Conservation (phyloP, 2,888 invertebrate genomes). For the Zootermopsis nevadensis region DNA sequence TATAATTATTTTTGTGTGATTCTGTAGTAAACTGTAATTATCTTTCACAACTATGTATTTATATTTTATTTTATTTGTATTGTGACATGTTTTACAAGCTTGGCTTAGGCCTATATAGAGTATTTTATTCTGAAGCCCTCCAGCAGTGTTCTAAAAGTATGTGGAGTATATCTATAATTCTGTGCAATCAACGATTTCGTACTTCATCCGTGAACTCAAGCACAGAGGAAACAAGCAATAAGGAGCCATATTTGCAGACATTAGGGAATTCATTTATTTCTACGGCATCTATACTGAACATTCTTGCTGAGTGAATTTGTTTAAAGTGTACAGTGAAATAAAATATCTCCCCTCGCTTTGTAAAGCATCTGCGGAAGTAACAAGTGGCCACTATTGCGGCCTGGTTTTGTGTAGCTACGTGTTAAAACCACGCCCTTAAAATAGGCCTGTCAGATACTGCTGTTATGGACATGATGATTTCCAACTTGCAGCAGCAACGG, state of each 20-base stretch:
- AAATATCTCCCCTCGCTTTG: not conserved
- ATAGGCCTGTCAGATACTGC: slow-evolving; percentile 91
- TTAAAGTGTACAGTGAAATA: not conserved
- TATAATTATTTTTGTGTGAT: too few relatives aligned
- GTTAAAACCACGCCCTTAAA: slow-evolving; percentile 64
- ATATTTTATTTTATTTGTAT: too few relatives aligned
- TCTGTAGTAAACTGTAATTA: too few relatives aligned
- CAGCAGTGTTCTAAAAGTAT: too few relatives aligned
- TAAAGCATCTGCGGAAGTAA: slow-evolving; percentile 27
- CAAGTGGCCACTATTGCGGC: slow-evolving; percentile 33
- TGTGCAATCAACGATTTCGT: too few relatives aligned
- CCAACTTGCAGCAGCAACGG: slow-evolving; percentile 93
- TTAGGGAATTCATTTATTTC: not conserved
- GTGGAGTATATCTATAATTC: too few relatives aligned
- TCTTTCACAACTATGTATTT: too few relatives aligned
- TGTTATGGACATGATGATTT: slow-evolving; percentile 94
- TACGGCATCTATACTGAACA: not conserved
- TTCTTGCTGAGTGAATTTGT: not conserved
- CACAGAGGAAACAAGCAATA: not conserved
- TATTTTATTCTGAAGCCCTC: too few relatives aligned
- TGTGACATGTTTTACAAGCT: too few relatives aligned
- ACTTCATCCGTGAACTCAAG: too few relatives aligned
- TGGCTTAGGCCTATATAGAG: too few relatives aligned
- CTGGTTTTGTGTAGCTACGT: slow-evolving; percentile 32
- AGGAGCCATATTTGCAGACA: not conserved